phyloP scores from a whole-genome alignment of 2,888 invertebrate genomes.

The Habrosyne pyritoides region DNA sequence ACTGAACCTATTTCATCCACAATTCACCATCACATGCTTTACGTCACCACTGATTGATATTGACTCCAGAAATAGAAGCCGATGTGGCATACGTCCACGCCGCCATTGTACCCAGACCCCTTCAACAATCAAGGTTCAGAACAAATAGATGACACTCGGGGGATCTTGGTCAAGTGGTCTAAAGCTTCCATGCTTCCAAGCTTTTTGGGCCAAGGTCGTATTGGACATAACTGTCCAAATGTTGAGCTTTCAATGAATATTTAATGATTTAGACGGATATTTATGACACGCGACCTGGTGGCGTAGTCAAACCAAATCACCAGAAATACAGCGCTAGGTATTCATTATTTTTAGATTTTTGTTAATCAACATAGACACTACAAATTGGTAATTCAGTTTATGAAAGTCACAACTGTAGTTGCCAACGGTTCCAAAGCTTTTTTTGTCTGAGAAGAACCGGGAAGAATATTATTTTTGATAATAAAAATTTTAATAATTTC shows the following conservation, averaged over 20 bases:
- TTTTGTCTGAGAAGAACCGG: too few species aligned
- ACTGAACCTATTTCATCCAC: not conserved
- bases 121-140: constrained; percentile 14
- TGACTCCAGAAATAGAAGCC: constrained; percentile 34
- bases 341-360: too few species aligned
- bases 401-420: too few species aligned
- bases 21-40: not conserved
- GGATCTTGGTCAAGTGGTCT: constrained; percentile 28
- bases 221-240: constrained; percentile 1
- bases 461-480: too few species aligned
- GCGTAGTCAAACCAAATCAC: too few species aligned
- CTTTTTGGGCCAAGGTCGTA: constrained; percentile 36
- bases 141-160: constrained; percentile 16
- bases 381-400: too few species aligned
- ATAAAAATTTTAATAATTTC: too few species aligned
- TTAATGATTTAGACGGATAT: not conserved
- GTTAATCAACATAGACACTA: too few species aligned
- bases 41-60: constrained; percentile 34
- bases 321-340: too few species aligned
- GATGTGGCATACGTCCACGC: constrained; percentile 25
- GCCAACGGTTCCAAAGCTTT: too few species aligned
- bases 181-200: constrained; percentile 11
- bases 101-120: constrained; percentile 34
- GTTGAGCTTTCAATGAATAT: not conserved
- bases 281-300: not conserved